phyloP scores from a whole-genome alignment of 2,888 invertebrate species.

The Agrotis puta region DNA sequence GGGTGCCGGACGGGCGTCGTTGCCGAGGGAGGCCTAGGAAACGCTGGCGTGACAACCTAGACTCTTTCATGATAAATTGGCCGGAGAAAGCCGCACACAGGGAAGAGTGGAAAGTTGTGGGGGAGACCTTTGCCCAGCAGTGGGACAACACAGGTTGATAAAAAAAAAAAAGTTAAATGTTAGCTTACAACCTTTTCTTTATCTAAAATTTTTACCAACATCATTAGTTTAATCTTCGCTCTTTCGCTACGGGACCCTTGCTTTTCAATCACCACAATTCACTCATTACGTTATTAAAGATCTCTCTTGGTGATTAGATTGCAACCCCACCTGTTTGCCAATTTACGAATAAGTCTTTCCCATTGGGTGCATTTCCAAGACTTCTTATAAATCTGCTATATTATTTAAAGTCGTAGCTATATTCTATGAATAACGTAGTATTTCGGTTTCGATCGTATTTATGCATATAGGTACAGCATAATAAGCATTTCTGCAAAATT shows the following conservation, averaged over 20 bases:
- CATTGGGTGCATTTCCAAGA: background rate
- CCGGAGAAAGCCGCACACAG: no score
- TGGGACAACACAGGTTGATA: no score
- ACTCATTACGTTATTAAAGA: conserved; percentile 23
- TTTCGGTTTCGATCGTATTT: conserved; percentile 2
- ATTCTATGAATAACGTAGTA: conserved; percentile 9
- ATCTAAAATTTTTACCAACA: background rate
- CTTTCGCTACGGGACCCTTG: background rate
- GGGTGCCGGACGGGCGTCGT: no score
- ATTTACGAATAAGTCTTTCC: conserved; percentile 3
- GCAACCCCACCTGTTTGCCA: background rate
- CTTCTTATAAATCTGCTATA: background rate
- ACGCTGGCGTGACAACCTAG: no score
- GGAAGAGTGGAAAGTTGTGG: no score
- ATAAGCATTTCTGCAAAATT: conserved; percentile 35
- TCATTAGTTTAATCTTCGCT: background rate
- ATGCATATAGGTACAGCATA: conserved; percentile 2
- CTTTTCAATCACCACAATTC: conserved; percentile 8
- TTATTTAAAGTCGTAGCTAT: background rate
- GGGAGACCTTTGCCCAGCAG: no score
- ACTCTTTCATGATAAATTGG: no score
- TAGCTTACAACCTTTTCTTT: background rate
- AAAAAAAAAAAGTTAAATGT: background rate
- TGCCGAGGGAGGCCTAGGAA: no score
- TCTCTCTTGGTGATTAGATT: conserved; percentile 17